These are phyloP conservation scores for Lordiphosa stackelbergi DNA, from an alignment of 1,140 invertebrate genomes.

Conservation along the genomic window DNA sequence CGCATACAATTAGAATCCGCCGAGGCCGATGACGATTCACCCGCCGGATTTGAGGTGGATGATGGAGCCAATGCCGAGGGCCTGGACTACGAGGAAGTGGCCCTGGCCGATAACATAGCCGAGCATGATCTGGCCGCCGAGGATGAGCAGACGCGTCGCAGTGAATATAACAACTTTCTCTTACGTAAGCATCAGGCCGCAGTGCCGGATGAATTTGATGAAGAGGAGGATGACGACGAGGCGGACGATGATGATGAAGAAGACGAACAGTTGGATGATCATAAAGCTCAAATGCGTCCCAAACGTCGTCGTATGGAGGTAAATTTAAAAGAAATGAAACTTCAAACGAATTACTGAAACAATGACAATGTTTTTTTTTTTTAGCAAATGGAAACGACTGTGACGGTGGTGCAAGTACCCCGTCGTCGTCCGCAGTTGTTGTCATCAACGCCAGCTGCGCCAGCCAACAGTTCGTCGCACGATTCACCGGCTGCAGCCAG, in stretches of 20 bases:
- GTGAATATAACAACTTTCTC: constrained; percentile 50
- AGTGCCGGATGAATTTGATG: constrained; percentile 21
- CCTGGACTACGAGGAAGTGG: constrained; percentile 58
- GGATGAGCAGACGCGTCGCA: constrained; percentile 57
- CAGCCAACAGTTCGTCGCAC: constrained; percentile 10
- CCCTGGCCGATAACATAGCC: constrained; percentile 61
- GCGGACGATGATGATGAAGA: constrained; percentile 46
- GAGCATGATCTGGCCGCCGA: constrained; percentile 60
- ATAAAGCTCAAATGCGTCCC: background rate
- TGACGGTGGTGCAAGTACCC: constrained; percentile 23
- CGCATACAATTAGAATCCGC: constrained; percentile 54
- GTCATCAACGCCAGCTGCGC: constrained; percentile 44
- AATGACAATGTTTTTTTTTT: too few relatives aligned
- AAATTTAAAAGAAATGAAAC: too few relatives aligned
- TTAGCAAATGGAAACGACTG: constrained; percentile 18
- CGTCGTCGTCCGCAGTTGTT: constrained; percentile 31
- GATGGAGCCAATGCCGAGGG: constrained; percentile 42
- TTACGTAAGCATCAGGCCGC: constrained; percentile 28
- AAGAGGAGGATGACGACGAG: constrained; percentile 37
- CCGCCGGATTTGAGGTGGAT: constrained; percentile 42
- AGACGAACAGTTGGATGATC: constrained; percentile 26
- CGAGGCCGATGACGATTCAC: constrained; percentile 41
- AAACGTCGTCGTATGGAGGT: constrained; percentile 33
- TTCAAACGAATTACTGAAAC: too few relatives aligned
- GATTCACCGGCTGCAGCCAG: constrained; percentile 4